phyloP scores from a whole-genome alignment of 1,140 invertebrate species.

The Euschistus heros region DNA sequence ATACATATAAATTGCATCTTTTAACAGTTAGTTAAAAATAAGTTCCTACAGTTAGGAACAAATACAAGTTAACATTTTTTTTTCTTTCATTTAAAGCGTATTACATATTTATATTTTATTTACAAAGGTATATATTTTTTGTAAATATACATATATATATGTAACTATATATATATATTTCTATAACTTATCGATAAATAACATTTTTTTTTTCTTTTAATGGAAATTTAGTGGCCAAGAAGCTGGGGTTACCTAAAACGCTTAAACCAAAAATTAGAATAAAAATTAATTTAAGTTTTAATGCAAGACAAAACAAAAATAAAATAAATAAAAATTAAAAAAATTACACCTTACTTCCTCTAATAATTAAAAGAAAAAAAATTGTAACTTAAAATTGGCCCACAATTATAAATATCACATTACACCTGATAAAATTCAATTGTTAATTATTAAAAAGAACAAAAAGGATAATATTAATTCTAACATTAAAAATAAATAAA shows the following conservation, averaged over 20 bases:
- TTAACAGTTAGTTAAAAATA: constrained; percentile 19
- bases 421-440: neutral
- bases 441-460: neutral
- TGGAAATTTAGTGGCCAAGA: no score
- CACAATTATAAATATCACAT: constrained; percentile 15
- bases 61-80: constrained; percentile 19
- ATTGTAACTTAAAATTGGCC: constrained; percentile 13
- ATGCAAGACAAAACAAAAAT: no score
- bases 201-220: no score
- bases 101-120: constrained; percentile 3
- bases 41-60: constrained; percentile 11
- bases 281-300: neutral
- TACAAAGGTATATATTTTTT: neutral
- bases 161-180: neutral
- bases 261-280: neutral
- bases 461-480: neutral
- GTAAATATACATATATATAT: neutral
- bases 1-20: constrained; percentile 20
- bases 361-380: constrained; percentile 1
- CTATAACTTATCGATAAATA: no score
- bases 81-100: constrained; percentile 14
- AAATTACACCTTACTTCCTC: neutral
- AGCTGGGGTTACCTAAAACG: neutral
- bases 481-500: constrained; percentile 4
- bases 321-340: neutral